Evolutionary conservation across 1,140 invertebrate species (phyloP).

Genomic region (Drosophila paulistorum): DNA sequence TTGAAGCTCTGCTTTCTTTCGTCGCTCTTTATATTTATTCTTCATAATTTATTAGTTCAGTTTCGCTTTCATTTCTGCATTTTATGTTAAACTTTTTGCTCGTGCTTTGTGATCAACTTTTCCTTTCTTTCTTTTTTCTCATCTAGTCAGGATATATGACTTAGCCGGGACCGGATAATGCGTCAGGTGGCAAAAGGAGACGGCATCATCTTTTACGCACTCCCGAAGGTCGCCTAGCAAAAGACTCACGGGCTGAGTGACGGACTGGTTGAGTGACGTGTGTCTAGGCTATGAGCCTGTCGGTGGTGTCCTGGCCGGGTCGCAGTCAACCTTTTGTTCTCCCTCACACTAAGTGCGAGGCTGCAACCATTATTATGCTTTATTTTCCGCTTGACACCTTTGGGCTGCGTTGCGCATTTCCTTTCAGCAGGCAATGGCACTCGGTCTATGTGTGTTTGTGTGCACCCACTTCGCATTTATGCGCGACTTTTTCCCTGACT

Average conservation of each 20-base stretch:
- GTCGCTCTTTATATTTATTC: conserved; percentile 2
- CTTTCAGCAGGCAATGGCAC: conserved; percentile 52
- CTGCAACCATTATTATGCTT: conserved; percentile 69
- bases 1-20: conserved; percentile 37
- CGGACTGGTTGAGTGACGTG: conserved; percentile 25
- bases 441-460: background rate
- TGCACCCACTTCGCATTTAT: conserved; percentile 49
- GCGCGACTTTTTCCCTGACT: conserved; percentile 28
- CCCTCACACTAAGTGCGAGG: conserved; percentile 39
- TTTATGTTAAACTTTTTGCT: conserved; percentile 8
- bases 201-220: conserved; percentile 32
- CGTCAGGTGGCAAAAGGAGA: conserved; percentile 22
- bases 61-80: conserved; percentile 15
- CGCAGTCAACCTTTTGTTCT: conserved; percentile 36
- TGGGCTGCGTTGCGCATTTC: conserved; percentile 76
- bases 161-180: conserved; percentile 27
- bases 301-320: conserved; percentile 6
- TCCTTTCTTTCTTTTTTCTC: background rate
- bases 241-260: conserved; percentile 20
- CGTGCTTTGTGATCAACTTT: background rate
- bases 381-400: conserved; percentile 80
- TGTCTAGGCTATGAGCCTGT: conserved; percentile 25
- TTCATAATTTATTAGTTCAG: conserved; percentile 65
- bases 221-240: conserved; percentile 15
- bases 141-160: background rate